These are phyloP conservation scores for Teleopsis dalmanni DNA, from an alignment of 1,140 invertebrate species.

Conservation along the genomic window DNA sequence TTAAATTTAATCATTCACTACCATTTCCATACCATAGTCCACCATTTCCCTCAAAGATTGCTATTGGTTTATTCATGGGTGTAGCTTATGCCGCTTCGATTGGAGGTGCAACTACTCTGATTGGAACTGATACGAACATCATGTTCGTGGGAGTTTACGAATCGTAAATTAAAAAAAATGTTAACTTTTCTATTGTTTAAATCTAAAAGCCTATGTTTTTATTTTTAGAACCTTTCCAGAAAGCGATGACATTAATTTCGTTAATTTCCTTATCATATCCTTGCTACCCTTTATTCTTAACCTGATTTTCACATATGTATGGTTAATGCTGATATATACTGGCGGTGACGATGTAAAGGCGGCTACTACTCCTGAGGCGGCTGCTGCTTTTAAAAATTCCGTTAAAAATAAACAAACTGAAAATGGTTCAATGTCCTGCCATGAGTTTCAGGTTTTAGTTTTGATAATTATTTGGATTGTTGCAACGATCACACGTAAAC, in stretches of 20 bases:
- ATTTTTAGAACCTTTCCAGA: slow-evolving; percentile 40
- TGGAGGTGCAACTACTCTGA: slow-evolving; percentile 75
- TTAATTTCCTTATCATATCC: no score
- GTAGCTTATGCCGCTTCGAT: slow-evolving; percentile 69
- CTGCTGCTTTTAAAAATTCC: slow-evolving; percentile 53
- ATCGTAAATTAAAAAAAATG: slow-evolving; percentile 8
- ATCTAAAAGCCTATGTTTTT: slow-evolving; percentile 14
- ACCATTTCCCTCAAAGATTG: slow-evolving; percentile 50
- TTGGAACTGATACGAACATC: slow-evolving; percentile 80
- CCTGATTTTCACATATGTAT: no score
- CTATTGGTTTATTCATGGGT: slow-evolving; percentile 59
- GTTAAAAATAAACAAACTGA: slow-evolving; percentile 59
- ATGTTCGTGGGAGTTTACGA: slow-evolving; percentile 67
- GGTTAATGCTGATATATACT: no score
- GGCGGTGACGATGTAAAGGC: slow-evolving; percentile 47
- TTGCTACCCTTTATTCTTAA: no score
- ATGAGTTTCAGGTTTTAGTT: slow-evolving; percentile 63
- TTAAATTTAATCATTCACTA: background rate
- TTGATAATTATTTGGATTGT: slow-evolving; percentile 68
- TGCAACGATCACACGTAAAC: slow-evolving; percentile 78
- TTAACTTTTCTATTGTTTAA: slow-evolving; percentile 4
- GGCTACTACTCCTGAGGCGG: slow-evolving; percentile 44
- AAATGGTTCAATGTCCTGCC: slow-evolving; percentile 68
- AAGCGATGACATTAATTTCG: slow-evolving; percentile 58
- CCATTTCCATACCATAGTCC: no score